A percentile compares a stretch with the other conserved stretches of the same genome.
Evolutionary conservation across 1,140 invertebrate genomes (phyloP).

Genomic region (Hyles vespertilio): DNA sequence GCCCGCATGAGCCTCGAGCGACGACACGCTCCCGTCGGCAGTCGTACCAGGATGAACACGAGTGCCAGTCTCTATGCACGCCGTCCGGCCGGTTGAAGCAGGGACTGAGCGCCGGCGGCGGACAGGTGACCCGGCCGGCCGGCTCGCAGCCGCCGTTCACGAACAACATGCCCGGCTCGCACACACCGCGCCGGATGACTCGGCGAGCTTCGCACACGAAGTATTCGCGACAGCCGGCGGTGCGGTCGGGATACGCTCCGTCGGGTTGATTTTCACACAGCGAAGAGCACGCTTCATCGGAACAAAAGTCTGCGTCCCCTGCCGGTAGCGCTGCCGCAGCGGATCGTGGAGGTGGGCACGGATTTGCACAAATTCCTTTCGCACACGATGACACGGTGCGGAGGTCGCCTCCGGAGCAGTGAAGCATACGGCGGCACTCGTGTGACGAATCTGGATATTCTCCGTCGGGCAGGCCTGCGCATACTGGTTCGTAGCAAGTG

Average conservation of each 20-base stretch:
- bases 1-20: slow-evolving; percentile 47
- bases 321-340: slow-evolving; percentile 51
- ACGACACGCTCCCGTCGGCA: slow-evolving; percentile 56
- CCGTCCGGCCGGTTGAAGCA: slow-evolving; percentile 64
- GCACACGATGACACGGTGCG: slow-evolving; percentile 42
- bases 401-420: slow-evolving; percentile 48
- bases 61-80: slow-evolving; percentile 58
- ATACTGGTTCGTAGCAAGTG: slow-evolving; percentile 60
- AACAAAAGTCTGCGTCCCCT: slow-evolving; percentile 62
- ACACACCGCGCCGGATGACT: slow-evolving; percentile 68
- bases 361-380: slow-evolving; percentile 30
- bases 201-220: slow-evolving; percentile 73
- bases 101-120: slow-evolving; percentile 55
- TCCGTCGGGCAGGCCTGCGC: slow-evolving; percentile 57
- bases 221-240: slow-evolving; percentile 77
- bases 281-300: slow-evolving; percentile 61
- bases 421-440: slow-evolving; percentile 46
- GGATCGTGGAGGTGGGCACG: slow-evolving; percentile 50
- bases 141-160: slow-evolving; percentile 62
- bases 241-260: slow-evolving; percentile 77
- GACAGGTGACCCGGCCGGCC: slow-evolving; percentile 50
- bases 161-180: slow-evolving; percentile 67
- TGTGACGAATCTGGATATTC: slow-evolving; percentile 65
- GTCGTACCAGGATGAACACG: slow-evolving; percentile 61
- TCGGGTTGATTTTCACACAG: slow-evolving; percentile 66